Percentiles rank a stretch among this genome's conserved stretches.
Evolutionary conservation across 2,888 invertebrate genomes (phyloP).

Genomic region (Archips xylosteana): DNA sequence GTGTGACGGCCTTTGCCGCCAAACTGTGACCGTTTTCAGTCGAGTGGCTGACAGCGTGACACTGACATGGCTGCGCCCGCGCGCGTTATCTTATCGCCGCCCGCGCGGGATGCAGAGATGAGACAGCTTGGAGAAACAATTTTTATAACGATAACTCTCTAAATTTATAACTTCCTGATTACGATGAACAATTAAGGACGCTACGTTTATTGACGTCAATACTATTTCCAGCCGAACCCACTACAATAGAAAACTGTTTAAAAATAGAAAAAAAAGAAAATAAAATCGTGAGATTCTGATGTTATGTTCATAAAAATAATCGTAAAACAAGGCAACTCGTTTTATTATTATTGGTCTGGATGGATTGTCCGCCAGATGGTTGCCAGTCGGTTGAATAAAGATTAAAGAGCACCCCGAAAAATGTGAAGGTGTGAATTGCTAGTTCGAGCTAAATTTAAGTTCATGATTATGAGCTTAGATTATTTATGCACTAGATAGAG

Average conservation of each 20-base stretch:
- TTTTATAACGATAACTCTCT: slow-evolving; percentile 59
- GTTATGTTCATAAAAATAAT: slow-evolving; percentile 28
- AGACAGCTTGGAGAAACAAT: slow-evolving; percentile 52
- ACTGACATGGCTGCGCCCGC: slow-evolving; percentile 48
- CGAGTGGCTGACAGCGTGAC: slow-evolving; percentile 49
- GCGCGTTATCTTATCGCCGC: slow-evolving; percentile 61
- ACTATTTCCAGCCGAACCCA: neutral
- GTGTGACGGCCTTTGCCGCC: slow-evolving; percentile 37
- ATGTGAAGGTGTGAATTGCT: slow-evolving; percentile 18
- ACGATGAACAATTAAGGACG: slow-evolving; percentile 7
- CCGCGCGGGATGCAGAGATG: slow-evolving; percentile 49
- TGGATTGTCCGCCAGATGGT: slow-evolving; percentile 35
- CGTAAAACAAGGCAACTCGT: slow-evolving; percentile 32
- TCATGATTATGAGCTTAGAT: no score
- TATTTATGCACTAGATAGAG: no score
- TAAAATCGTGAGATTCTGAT: slow-evolving; percentile 13
- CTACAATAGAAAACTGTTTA: slow-evolving; percentile 12
- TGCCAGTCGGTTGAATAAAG: slow-evolving; percentile 14
- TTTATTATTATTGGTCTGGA: slow-evolving; percentile 37
- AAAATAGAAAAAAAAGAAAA: slow-evolving; percentile 13
- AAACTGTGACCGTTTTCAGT: slow-evolving; percentile 36
- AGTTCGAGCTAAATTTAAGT: neutral
- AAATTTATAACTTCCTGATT: slow-evolving; percentile 51
- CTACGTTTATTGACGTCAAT: slow-evolving; percentile 17
- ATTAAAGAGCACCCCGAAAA: slow-evolving; percentile 19